These are phyloP conservation scores for Pseudococcus longispinus DNA, from an alignment of 2,888 invertebrate species.

Conservation along the genomic window DNA sequence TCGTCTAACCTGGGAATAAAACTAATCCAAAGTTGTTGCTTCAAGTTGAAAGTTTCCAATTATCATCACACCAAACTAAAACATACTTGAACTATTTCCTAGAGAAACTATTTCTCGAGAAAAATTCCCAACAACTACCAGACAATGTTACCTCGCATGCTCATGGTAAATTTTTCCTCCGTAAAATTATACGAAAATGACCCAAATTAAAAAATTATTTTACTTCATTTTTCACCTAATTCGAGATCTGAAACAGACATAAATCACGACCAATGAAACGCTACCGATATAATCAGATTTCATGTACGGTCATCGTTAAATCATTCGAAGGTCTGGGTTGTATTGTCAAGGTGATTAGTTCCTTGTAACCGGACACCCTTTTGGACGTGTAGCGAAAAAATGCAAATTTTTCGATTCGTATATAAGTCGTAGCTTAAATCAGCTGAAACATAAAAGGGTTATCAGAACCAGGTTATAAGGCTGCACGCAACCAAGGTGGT, in stretches of 20 bases:
- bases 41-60: not conserved
- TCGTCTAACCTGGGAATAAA: not conserved
- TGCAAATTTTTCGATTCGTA: not conserved
- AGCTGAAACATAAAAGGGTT: not conserved
- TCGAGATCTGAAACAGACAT: not conserved
- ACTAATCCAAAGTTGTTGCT: not conserved
- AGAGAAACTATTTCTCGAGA: not conserved
- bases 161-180: too few species aligned
- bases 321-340: not conserved
- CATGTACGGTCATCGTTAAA: not conserved
- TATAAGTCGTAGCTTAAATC: not conserved
- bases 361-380: not conserved
- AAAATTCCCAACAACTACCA: not conserved
- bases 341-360: not conserved
- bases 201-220: not conserved
- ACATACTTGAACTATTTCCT: not conserved
- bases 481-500: not conserved
- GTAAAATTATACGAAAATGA: not conserved
- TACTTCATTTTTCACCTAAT: not conserved
- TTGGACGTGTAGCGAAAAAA: not conserved
- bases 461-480: slow-evolving; percentile 26
- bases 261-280: not conserved
- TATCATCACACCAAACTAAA: not conserved
- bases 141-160: too few species aligned
- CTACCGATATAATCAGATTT: not conserved